Percentiles rank a stretch among this genome's conserved stretches.
phyloP scores from a whole-genome alignment of 2,888 invertebrate genomes.

The Sabatieria punctata region DNA sequence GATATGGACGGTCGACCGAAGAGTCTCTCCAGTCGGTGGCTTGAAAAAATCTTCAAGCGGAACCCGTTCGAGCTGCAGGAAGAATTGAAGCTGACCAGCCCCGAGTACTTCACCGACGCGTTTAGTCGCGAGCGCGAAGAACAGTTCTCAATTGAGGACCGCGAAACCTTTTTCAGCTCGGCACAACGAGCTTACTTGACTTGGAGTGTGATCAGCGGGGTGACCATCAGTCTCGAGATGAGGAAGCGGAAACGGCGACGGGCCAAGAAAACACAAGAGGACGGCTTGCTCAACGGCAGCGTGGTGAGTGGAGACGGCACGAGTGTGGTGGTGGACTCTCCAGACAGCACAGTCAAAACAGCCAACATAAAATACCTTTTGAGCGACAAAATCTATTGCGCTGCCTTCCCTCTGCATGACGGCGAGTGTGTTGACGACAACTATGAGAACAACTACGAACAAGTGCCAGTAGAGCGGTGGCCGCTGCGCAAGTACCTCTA shows the following conservation, averaged over 20 bases:
- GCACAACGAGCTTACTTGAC: slow-evolving; percentile 6
- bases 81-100: background rate
- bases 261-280: no score
- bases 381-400: background rate
- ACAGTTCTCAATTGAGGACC: background rate
- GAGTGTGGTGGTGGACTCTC: background rate
- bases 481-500: slow-evolving; percentile 9
- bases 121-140: slow-evolving; percentile 3
- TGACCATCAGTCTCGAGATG: background rate
- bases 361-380: slow-evolving; percentile 3
- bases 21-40: background rate
- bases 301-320: background rate
- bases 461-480: background rate
- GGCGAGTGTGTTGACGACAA: slow-evolving; percentile 1
- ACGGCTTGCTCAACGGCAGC: background rate
- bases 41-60: background rate
- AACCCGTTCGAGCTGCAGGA: slow-evolving; percentile 2
- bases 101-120: slow-evolving; percentile 6
- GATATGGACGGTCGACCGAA: background rate
- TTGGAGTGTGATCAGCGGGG: slow-evolving; percentile 1
- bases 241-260: no score
- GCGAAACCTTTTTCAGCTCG: slow-evolving; percentile 1
- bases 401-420: slow-evolving; percentile 5
- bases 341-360: background rate
- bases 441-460: slow-evolving; percentile 1